Percentiles rank a stretch among this genome's conserved stretches.
Evolutionary conservation across 2,113 vertebrate species (phyloP).

Genomic region (Pachyramphus minor): DNA sequence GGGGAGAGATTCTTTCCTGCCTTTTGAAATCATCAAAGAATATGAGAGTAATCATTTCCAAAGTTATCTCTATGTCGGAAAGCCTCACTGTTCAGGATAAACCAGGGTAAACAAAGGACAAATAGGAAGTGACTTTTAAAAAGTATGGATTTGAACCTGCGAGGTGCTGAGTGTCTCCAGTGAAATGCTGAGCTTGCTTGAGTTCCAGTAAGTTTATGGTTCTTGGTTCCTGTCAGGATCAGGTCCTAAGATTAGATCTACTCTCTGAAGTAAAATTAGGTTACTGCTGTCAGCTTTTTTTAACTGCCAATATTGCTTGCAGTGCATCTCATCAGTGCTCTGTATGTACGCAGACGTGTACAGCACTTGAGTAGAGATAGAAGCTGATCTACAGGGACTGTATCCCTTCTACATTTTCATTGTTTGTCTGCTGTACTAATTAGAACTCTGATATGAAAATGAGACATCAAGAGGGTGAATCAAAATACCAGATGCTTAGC

Average conservation of each 20-base stretch:
- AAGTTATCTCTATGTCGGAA: conserved; percentile 50
- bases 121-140: conserved; percentile 43
- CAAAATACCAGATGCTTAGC: neutral
- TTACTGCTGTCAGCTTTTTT: conserved; percentile 4
- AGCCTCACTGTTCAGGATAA: conserved; percentile 50
- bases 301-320: neutral
- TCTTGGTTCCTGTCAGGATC: neutral
- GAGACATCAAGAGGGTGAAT: neutral
- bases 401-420: neutral
- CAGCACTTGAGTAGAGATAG: neutral
- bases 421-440: neutral
- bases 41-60: conserved; percentile 57
- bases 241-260: neutral
- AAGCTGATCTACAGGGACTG: neutral
- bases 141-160: conserved; percentile 39
- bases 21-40: conserved; percentile 68
- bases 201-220: neutral
- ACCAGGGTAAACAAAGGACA: conserved; percentile 58
- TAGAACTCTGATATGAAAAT: conserved; percentile 15
- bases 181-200: conserved; percentile 3
- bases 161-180: conserved; percentile 20
- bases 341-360: neutral
- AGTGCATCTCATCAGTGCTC: neutral
- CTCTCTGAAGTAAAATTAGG: neutral
- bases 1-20: conserved; percentile 69